Evolutionary conservation across 2,797 vertebrate genomes (phyloP).

Genomic region (Mico argentatus): DNA sequence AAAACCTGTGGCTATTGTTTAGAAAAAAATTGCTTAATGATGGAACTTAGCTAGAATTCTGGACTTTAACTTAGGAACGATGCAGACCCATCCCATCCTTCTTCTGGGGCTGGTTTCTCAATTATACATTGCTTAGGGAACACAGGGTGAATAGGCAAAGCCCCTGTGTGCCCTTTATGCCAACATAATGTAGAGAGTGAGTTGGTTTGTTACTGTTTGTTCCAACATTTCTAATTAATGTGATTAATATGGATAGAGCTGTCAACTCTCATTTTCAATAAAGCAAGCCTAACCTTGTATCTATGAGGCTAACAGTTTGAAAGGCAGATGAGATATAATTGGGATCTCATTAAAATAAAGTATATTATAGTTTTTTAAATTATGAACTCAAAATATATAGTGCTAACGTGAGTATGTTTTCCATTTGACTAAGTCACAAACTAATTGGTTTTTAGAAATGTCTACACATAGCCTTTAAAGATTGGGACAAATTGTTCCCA

Average conservation of each 20-base stretch:
- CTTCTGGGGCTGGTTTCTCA: conserved; percentile 21
- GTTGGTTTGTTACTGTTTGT: conserved; percentile 50
- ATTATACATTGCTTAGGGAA: neutral
- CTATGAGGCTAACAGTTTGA: conserved; percentile 55
- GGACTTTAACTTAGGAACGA: neutral
- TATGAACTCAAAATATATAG: conserved; percentile 46
- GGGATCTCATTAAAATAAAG: conserved; percentile 54
- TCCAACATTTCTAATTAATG: conserved; percentile 79
- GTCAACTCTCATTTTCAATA: conserved; percentile 78
- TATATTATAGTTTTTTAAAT: conserved; percentile 42
- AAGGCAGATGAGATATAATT: conserved; percentile 54
- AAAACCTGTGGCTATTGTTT: neutral
- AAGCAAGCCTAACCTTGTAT: conserved; percentile 73
- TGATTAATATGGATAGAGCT: conserved; percentile 80
- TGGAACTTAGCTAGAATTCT: conserved; percentile 34
- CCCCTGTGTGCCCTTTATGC: neutral
- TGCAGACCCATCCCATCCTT: neutral
- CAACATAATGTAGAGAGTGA: neutral
- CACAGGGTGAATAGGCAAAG: neutral
- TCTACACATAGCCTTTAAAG: conserved; percentile 49
- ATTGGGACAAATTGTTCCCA: conserved; percentile 9
- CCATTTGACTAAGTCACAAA: conserved; percentile 41
- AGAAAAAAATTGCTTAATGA: conserved; percentile 1
- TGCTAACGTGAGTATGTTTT: conserved; percentile 36
- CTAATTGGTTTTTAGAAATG: conserved; percentile 40